phyloP scores from a whole-genome alignment of 2,888 invertebrate species.

The Diarsia rubi region DNA sequence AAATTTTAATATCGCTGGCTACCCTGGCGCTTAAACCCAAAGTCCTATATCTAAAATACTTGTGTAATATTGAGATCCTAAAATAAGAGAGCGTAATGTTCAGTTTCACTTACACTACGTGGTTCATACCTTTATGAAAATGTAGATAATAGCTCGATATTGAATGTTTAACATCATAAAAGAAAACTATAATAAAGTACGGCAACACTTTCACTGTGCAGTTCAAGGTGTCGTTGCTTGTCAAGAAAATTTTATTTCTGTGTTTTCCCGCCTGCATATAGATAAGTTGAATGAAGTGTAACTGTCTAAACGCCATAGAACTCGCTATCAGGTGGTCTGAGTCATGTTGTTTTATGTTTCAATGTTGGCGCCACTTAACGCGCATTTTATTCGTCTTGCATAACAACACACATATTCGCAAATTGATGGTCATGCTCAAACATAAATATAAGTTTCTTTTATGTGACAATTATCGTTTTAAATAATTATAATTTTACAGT shows the following conservation, averaged over 20 bases:
- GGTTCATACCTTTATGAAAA: not conserved
- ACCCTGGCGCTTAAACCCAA: no score
- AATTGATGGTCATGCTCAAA: conserved; percentile 51
- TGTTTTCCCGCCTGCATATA: not conserved
- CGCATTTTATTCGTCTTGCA: conserved; percentile 47
- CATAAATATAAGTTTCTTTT: conserved; percentile 55
- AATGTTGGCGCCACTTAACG: conserved; percentile 30
- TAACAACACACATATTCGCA: conserved; percentile 49
- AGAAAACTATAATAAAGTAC: not conserved
- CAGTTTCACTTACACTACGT: not conserved
- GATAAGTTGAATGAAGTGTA: not conserved
- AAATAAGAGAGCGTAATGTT: not conserved
- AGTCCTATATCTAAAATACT: not conserved
- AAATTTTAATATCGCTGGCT: no score
- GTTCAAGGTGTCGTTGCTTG: not conserved
- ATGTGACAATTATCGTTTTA: conserved; percentile 59
- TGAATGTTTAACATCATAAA: not conserved
- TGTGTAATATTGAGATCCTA: not conserved
- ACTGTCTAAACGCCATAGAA: not conserved
- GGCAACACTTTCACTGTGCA: not conserved
- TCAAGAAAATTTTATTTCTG: not conserved
- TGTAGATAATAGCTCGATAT: not conserved
- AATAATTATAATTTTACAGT: conserved; percentile 58
- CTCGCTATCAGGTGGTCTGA: not conserved
- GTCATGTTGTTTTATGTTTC: not conserved